Percentiles rank a stretch among this genome's conserved stretches.
These are phyloP conservation scores for Etheostoma perlongum DNA, from an alignment of 2,797 vertebrate species.

Conservation along the genomic window DNA sequence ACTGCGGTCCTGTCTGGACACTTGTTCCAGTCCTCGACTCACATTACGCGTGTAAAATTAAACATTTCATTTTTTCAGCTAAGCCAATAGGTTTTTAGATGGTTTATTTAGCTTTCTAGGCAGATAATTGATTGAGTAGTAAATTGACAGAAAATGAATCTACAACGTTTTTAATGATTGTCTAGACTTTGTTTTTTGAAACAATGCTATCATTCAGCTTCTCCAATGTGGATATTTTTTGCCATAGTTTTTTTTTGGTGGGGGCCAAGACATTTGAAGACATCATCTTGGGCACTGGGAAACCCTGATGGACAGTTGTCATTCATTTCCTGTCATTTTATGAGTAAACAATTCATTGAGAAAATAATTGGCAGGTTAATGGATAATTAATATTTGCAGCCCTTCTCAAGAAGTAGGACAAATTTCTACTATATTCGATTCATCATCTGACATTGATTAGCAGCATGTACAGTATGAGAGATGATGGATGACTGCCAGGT, in stretches of 20 bases:
- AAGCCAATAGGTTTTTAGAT: neutral
- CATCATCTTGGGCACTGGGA: neutral
- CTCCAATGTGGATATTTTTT: neutral
- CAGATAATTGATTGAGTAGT: neutral
- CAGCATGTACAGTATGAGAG: conserved; percentile 47
- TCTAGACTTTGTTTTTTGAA: neutral
- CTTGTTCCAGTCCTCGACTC: conserved; percentile 14
- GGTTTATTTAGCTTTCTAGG: neutral
- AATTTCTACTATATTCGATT: conserved; percentile 32
- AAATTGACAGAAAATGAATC: neutral
- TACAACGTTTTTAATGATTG: neutral
- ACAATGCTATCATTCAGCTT: neutral
- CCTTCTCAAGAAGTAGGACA: neutral
- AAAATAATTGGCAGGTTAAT: neutral
- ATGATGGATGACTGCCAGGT: conserved; percentile 58
- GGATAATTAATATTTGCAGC: neutral
- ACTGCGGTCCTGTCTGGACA: conserved; percentile 33
- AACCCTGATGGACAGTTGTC: neutral
- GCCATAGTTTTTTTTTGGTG: neutral
- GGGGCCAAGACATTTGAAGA: neutral
- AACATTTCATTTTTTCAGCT: neutral
- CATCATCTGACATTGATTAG: conserved; percentile 65
- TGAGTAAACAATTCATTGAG: neutral
- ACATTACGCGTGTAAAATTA: no score
- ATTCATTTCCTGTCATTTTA: neutral